Conservation (phyloP, 1,140 invertebrate species). For the Cyclargus thomasi region DNA sequence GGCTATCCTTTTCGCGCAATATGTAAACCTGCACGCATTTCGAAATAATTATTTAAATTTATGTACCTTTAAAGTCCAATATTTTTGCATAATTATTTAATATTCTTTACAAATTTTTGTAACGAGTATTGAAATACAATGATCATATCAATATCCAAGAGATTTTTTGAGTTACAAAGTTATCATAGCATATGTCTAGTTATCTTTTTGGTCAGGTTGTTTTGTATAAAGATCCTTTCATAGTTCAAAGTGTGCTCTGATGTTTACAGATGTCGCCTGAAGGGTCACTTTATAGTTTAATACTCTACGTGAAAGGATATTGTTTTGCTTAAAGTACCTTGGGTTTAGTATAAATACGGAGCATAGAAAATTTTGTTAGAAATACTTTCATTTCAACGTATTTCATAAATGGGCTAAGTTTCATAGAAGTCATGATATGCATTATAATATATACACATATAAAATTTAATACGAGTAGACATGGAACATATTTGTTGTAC, state of each 20-base stretch:
- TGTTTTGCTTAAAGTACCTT: neutral
- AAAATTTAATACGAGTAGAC: too few species aligned
- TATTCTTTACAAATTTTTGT: too few species aligned
- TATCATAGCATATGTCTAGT: neutral
- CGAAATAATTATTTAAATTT: too few species aligned
- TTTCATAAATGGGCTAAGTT: neutral
- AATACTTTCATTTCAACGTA: neutral
- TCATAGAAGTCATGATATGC: neutral
- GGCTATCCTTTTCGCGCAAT: too few species aligned
- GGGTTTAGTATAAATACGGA: neutral
- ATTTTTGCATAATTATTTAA: too few species aligned
- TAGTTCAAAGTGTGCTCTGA: conserved; percentile 63
- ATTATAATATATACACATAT: too few species aligned
- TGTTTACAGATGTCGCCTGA: conserved; percentile 48
- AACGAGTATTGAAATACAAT: too few species aligned
- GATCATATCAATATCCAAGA: too few species aligned
- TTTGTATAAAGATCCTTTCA: conserved; percentile 59
- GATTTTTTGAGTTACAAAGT: neutral
- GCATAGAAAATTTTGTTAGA: neutral
- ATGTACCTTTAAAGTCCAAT: too few species aligned
- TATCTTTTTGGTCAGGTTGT: conserved; percentile 24
- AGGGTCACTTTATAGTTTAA: conserved; percentile 55
- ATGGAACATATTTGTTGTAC: too few species aligned
- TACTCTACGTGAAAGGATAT: conserved; percentile 29
- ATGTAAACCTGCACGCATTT: too few species aligned